Base-by-base conservation (phyloP, 2,113 vertebrate species). In the Poeciliopsis prolifica region DNA sequence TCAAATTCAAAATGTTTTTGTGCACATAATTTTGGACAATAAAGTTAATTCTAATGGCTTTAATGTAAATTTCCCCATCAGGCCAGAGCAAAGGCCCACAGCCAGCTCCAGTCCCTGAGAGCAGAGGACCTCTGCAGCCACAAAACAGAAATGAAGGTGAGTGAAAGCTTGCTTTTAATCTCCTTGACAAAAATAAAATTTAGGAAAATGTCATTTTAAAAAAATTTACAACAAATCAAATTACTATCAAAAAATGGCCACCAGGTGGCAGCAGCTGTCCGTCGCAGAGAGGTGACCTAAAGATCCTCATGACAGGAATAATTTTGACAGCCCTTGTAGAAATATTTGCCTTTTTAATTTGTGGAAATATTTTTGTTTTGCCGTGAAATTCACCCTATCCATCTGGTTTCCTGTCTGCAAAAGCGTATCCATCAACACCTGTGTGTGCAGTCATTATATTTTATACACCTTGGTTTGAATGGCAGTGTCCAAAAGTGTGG, bases 81-180 rank as follows among this genome's bases (percentile, higher is more conserved):
- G 95, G 92, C 80, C 91, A 92, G 64, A 62, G 22, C 24, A 94
- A 93, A 85, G 79, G 62, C 29, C 79, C 72, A 2, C 91, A 89
- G 66, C 9, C 86, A 1, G 88, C 74, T 2, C 51, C 51, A 58
- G 51, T n/a, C 51, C 51, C 87, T 35, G 72, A 82, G 44, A 64
- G 1, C 67, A 89, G 93, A 2, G n/a, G 77, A 19, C 88, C 93
- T 0, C 82, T 95, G 24, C 91, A 91, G 66, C 79, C 80, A 31
- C 92, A 93, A 71, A 93, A 92, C 28, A 79, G 60, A 76, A 88
- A 86, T 65, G 92, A 92, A 67, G 65, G 93, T 94, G 33, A 79
- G 71, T 26, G 22, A 24, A 58, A n/a, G 42, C 26, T 31, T 68
- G 17, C 26, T 3, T 48, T 61, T 0, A 44, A 29, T 2, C 37